Conservation (phyloP, 2,797 vertebrate species). For the Sebastes itinus region DNA sequence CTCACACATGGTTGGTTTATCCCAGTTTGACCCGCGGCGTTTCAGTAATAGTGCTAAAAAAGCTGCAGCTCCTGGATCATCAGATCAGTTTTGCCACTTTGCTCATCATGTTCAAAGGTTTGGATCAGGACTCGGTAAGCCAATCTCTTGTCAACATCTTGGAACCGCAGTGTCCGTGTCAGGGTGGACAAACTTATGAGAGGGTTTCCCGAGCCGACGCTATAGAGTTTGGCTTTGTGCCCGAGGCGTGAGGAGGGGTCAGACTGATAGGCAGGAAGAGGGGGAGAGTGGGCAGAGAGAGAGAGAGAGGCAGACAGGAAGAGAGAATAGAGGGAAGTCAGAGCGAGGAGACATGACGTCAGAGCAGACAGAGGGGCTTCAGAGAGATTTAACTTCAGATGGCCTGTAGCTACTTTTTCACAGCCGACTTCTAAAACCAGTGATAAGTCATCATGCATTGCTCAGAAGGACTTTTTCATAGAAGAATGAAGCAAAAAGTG, state of each 20-base stretch:
- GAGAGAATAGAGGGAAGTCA: constrained; percentile 38
- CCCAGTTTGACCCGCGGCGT: constrained; percentile 42
- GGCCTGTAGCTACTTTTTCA: neutral
- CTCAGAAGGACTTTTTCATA: neutral
- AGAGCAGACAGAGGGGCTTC: constrained; percentile 28
- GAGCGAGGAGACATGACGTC: constrained; percentile 56
- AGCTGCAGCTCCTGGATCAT: neutral
- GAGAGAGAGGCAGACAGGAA: constrained; percentile 53
- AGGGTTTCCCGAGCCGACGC: constrained; percentile 44
- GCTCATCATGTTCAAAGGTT: constrained; percentile 17
- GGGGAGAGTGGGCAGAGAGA: neutral
- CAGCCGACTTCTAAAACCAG: neutral
- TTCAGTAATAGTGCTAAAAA: constrained; percentile 20
- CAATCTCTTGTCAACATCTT: constrained; percentile 18
- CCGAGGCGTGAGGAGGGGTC: constrained; percentile 4
- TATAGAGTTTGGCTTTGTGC: constrained; percentile 53
- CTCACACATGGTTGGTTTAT: constrained; percentile 52
- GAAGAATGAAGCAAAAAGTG: neutral
- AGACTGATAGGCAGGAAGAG: constrained; percentile 13
- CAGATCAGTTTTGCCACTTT: constrained; percentile 11
- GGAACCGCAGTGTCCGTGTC: constrained; percentile 31
- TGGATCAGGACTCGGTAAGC: neutral
- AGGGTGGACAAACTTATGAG: constrained; percentile 55
- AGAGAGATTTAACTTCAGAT: constrained; percentile 27
- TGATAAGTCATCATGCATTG: neutral